These are phyloP conservation scores for Parnassius mnemosyne DNA, from an alignment of 2,888 invertebrate species.

Conservation along the genomic window DNA sequence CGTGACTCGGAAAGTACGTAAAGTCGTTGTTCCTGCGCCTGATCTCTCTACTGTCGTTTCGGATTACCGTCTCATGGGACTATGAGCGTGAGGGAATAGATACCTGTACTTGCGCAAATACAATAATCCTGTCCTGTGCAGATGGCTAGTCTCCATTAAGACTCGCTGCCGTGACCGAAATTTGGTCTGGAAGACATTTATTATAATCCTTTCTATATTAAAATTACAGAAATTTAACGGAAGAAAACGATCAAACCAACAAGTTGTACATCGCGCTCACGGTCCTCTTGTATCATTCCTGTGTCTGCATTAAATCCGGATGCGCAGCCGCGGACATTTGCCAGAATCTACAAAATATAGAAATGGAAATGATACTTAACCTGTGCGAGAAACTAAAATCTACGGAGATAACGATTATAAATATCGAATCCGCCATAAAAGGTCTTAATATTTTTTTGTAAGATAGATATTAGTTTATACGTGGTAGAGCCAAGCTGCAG, in stretches of 20 bases:
- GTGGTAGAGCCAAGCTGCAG: too few relatives aligned
- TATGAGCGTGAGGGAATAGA: too few relatives aligned
- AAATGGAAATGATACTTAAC: constrained; percentile 53
- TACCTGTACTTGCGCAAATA: too few relatives aligned
- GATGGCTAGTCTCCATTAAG: too few relatives aligned
- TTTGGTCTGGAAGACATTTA: too few relatives aligned
- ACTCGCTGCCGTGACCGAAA: too few relatives aligned
- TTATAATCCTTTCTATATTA: too few relatives aligned
- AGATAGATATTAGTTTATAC: background rate
- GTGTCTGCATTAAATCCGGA: constrained; percentile 45
- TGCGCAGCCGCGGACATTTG: constrained; percentile 53
- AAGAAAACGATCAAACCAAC: constrained; percentile 35
- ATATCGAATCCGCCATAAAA: constrained; percentile 51
- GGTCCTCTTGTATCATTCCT: constrained; percentile 54
- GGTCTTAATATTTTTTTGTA: constrained; percentile 33
- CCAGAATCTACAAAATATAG: constrained; percentile 36
- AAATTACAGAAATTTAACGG: constrained; percentile 41
- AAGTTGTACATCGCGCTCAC: constrained; percentile 51
- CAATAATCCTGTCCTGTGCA: too few relatives aligned
- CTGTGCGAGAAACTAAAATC: constrained; percentile 54
- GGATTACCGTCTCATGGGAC: too few relatives aligned
- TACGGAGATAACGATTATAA: constrained; percentile 53
- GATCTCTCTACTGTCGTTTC: too few relatives aligned
- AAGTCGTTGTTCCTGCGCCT: too few relatives aligned
- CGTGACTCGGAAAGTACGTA: too few relatives aligned